Evolutionary conservation across 2,797 vertebrate species (phyloP), one percentile per base, ranked within the genome.

Genomic region (Halcyon leucocephala): DNA sequence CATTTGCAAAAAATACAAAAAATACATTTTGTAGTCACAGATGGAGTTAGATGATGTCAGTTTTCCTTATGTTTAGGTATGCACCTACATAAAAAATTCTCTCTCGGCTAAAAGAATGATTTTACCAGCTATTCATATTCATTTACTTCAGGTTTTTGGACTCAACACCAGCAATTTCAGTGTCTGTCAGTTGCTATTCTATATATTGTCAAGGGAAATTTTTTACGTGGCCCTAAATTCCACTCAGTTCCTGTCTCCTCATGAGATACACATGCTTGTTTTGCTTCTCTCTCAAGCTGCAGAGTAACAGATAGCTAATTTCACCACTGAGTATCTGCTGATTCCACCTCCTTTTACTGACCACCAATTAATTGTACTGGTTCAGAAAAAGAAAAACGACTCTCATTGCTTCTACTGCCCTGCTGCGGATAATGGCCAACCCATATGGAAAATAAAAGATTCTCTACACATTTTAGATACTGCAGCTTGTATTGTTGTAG

Each of bases 311-410:
- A 79, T 74, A 84, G 64, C 67, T 80, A 51, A 84, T 88, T 87
- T 74, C 70, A 84, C 46, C 73, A 85, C 71, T 35, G 57, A 89
- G 37, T 31, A 52, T 78, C 61, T 79, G 73, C 61, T 1, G 0
- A 51, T 52, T 83, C 25, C 52, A 92, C 24, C 35, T 87, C 58
- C 42, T 86, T 93, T 93, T 76, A 69, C 61, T 48, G 83, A 80
- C 49, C 64, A 78, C 39, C 73, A 29, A 82, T 87, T 46, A 82
- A 79, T 69, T 73, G 55, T 51, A 44, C 57, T 87, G 28, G 15
- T 67, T 88, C 67, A 82, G 73, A 84, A 93, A 91, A 87, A 90
- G 60, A 91, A 82, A 93, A 95, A 93, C n/a, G 58, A 57, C 46
- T 81, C 65, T 71, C 67, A 49, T 58, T 8, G 6, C 72, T 89